Evolutionary conservation across 2,888 invertebrate species (phyloP), one percentile per base, ranked within the genome.

Genomic region (Pyrrhia umbra): DNA sequence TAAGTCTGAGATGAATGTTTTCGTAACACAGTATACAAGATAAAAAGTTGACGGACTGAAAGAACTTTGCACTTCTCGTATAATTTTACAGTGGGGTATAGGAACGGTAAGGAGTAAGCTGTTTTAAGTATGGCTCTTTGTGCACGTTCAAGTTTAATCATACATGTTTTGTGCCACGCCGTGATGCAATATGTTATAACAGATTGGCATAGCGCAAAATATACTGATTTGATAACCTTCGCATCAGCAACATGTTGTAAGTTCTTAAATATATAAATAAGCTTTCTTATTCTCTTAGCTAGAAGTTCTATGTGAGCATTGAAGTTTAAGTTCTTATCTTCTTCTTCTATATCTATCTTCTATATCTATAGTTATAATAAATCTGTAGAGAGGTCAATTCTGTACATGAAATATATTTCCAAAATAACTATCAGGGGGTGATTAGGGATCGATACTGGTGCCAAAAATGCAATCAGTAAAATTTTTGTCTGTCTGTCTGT

Each of bases 121-220:
- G 30, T 46, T 30, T 46, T 30, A 1, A 54, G 54, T 20, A 54
- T 45, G 16, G 45, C 40, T 60, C 45, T 47, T 30, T 61, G 60
- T 10, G 40, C 16, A 20, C 21, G 25, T 27, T 60, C 59, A 4
- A 60, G 5, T 40, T 15, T 40, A 6, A 46, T 20, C 45, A 39
- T 43, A 0, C 6, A 16, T 0, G 46, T 27, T 46, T 60, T 67
- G 6, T 9, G 16, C 39, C 45, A 40, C 5, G 9, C 2, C 10
- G 13, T 15, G 4, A 55, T 34, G 2, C 42, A 59, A 18, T 51
- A 59, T 3, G 10, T 16, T 5, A 62, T n/a, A 10, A 37, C 9
- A 9, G 27, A 56, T 30, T 62, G 25, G 18, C 45, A 62, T 1
- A 62, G 21, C 10, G 39, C 37, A 40, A 30, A 43, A 10, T 45